Evolutionary conservation across 2,113 vertebrate genomes (phyloP).

Genomic region (Sakesphorus luctuosus): DNA sequence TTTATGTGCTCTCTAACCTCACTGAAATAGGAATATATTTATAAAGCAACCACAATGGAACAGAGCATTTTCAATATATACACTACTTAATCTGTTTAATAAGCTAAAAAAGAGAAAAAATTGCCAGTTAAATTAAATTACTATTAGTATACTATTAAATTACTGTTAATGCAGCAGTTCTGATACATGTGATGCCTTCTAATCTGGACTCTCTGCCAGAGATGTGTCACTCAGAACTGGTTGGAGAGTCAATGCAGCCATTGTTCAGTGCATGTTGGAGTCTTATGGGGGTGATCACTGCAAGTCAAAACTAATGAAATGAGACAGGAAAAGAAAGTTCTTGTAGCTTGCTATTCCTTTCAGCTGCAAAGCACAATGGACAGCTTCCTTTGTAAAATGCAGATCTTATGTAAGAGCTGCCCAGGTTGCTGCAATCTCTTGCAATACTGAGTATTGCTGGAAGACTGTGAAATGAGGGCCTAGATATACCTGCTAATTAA

Average conservation of each 20-base stretch:
- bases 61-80: slow-evolving; percentile 48
- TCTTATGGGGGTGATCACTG: not conserved
- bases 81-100: slow-evolving; percentile 38
- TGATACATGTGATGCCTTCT: not conserved
- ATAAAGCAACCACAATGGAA: slow-evolving; percentile 64
- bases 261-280: not conserved
- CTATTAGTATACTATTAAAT: slow-evolving; percentile 5
- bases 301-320: not conserved
- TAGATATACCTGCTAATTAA: not conserved
- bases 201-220: not conserved
- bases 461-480: not conserved
- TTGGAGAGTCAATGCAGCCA: not conserved
- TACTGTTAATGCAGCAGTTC: not conserved
- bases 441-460: not conserved
- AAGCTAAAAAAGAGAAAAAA: slow-evolving; percentile 43
- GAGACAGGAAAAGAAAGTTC: not conserved
- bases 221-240: not conserved
- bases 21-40: slow-evolving; percentile 69
- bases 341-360: not conserved
- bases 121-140: slow-evolving; percentile 24
- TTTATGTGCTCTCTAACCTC: slow-evolving; percentile 73
- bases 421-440: not conserved
- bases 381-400: not conserved
- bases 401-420: not conserved
- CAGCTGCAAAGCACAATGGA: not conserved